A percentile compares a stretch with the other conserved stretches of the same genome.
phyloP scores from a whole-genome alignment of 2,888 invertebrate genomes.

The Chaitophorus viminalis region DNA sequence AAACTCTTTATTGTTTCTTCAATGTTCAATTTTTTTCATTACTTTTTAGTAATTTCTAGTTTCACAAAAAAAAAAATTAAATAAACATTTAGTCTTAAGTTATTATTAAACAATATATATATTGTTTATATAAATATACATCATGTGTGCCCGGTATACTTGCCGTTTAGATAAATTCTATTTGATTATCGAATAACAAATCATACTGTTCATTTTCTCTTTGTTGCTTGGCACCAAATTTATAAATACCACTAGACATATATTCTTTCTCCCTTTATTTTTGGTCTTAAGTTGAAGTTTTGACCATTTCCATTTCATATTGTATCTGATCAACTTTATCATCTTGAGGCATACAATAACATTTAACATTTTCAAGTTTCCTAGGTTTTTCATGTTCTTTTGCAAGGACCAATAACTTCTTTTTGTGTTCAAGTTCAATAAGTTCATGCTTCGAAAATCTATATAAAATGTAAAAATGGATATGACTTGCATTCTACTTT shows the following conservation, averaged over 20 bases:
- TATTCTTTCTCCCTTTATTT: constrained; percentile 98
- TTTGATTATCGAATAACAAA: constrained; percentile 92
- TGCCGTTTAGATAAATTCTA: constrained; percentile 94
- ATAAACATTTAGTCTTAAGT: not conserved
- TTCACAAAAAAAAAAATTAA: constrained; percentile 67
- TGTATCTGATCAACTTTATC: constrained; percentile 67
- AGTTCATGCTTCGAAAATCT: constrained; percentile 89
- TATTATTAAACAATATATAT: too few relatives aligned
- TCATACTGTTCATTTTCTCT: constrained; percentile 81
- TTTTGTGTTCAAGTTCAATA: constrained; percentile 87
- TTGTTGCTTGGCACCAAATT: constrained; percentile 89
- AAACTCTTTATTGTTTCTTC: constrained; percentile 92
- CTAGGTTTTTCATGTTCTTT: constrained; percentile 95
- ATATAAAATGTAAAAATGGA: constrained; percentile 65
- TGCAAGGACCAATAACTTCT: constrained; percentile 87
- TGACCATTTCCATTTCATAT: constrained; percentile 88
- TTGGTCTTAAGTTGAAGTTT: constrained; percentile 83
- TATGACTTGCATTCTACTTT: not conserved
- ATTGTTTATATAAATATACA: too few relatives aligned
- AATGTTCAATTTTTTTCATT: constrained; percentile 82
- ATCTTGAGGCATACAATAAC: constrained; percentile 95
- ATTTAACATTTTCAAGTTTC: constrained; percentile 89
- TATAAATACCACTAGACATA: constrained; percentile 89
- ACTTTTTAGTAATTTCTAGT: constrained; percentile 73
- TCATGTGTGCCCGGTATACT: constrained; percentile 78